phyloP scores from a whole-genome alignment of 1,140 invertebrate genomes.

The Aphelenchoides fujianensis region DNA sequence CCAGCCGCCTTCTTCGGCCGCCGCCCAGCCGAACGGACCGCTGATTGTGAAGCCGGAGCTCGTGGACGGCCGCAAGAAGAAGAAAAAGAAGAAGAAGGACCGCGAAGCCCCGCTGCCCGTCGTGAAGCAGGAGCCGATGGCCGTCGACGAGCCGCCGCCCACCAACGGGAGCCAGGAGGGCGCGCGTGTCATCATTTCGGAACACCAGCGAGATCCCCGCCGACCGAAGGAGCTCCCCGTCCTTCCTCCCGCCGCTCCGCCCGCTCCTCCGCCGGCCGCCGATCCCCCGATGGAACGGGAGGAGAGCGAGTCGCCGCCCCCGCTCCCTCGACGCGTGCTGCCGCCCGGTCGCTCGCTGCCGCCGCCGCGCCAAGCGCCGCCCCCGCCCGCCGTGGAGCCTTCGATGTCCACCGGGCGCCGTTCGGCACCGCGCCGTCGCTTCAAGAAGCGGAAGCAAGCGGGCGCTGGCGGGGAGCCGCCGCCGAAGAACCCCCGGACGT shows the following conservation, averaged over 20 bases:
- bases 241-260: neutral
- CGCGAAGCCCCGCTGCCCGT: neutral
- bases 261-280: too few species aligned
- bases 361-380: too few species aligned
- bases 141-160: neutral
- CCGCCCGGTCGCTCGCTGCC: too few species aligned
- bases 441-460: too few species aligned
- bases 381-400: too few species aligned
- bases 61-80: neutral
- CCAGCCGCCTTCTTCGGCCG: neutral
- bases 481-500: too few species aligned
- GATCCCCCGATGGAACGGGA: too few species aligned
- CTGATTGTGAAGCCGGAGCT: neutral
- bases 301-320: too few species aligned
- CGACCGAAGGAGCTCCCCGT: neutral
- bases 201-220: neutral
- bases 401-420: too few species aligned
- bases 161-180: neutral
- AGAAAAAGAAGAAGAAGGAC: slow-evolving; percentile 3
- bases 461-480: too few species aligned
- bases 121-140: neutral
- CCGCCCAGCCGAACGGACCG: neutral
- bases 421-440: too few species aligned
- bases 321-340: too few species aligned
- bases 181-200: neutral